phyloP scores from a whole-genome alignment of 2,113 vertebrate species.

The Hipposideros armiger region DNA sequence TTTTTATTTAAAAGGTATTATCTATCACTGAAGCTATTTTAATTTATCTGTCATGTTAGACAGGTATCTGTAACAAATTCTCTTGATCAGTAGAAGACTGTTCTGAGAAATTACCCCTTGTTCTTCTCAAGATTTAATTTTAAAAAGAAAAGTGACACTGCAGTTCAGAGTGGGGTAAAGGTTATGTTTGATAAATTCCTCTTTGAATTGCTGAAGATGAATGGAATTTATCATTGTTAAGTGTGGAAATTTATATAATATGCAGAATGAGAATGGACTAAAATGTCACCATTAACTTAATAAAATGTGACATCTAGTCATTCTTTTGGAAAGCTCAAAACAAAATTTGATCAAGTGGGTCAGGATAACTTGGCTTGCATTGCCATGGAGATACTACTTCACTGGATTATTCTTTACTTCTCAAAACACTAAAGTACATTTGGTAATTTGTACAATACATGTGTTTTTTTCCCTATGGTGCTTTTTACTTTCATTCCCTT shows the following conservation, averaged over 20 bases:
- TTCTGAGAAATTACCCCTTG: constrained; percentile 29
- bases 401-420: constrained; percentile 15
- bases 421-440: neutral
- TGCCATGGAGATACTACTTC: constrained; percentile 4
- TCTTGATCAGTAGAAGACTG: neutral
- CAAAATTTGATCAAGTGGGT: constrained; percentile 42
- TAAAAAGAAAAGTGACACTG: neutral
- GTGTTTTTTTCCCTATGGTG: neutral
- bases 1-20: constrained; percentile 35
- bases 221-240: constrained; percentile 35
- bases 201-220: constrained; percentile 44
- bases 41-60: constrained; percentile 1
- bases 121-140: constrained; percentile 24
- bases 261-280: constrained; percentile 45
- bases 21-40: neutral
- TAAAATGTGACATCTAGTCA: constrained; percentile 12
- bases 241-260: constrained; percentile 19
- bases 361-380: neutral
- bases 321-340: constrained; percentile 47
- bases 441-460: constrained; percentile 26
- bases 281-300: constrained; percentile 37
- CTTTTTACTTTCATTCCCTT: neutral
- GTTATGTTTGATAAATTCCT: constrained; percentile 48
- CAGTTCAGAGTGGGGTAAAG: constrained; percentile 1
- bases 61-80: constrained; percentile 2